phyloP scores from a whole-genome alignment of 2,888 invertebrate species.

The Rhyacophila evoluta region DNA sequence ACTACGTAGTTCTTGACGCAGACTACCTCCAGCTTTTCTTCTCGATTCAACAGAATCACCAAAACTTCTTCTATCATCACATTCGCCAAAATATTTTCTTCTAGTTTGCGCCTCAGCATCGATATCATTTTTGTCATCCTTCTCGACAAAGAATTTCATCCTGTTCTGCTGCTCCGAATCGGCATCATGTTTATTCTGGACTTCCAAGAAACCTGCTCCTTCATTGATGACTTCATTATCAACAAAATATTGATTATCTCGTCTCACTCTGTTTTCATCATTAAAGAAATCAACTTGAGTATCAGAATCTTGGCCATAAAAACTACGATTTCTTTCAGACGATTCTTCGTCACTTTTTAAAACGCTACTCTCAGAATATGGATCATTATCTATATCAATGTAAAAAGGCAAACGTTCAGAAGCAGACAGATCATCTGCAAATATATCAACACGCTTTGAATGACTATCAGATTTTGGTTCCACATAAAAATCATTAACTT shows the following conservation, averaged over 20 bases:
- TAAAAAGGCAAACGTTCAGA: slow-evolving; percentile 49
- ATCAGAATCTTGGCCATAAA: slow-evolving; percentile 32
- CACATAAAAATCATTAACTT: slow-evolving; percentile 53
- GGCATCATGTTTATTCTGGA: slow-evolving; percentile 27
- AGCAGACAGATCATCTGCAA: slow-evolving; percentile 47
- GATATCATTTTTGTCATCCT: slow-evolving; percentile 42
- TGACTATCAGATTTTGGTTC: slow-evolving; percentile 46
- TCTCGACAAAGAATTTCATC: slow-evolving; percentile 39
- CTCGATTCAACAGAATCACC: slow-evolving; percentile 42
- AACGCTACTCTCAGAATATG: slow-evolving; percentile 33
- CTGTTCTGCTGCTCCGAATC: slow-evolving; percentile 32
- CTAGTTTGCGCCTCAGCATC: slow-evolving; percentile 40
- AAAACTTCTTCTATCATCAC: slow-evolving; percentile 49
- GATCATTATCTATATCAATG: slow-evolving; percentile 45
- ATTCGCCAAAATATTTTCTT: slow-evolving; percentile 48
- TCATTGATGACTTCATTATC: slow-evolving; percentile 42
- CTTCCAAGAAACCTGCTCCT: slow-evolving; percentile 41
- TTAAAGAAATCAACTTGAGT: slow-evolving; percentile 34
- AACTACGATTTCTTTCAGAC: slow-evolving; percentile 25
- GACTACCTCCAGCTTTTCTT: slow-evolving; percentile 41
- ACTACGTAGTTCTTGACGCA: slow-evolving; percentile 48
- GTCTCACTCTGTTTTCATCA: slow-evolving; percentile 41
- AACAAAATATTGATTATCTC: slow-evolving; percentile 47
- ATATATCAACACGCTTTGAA: slow-evolving; percentile 52
- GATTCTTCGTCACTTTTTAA: slow-evolving; percentile 37